Evolutionary conservation across 2,797 vertebrate species (phyloP).

Genomic region (Sphenodon punctatus): DNA sequence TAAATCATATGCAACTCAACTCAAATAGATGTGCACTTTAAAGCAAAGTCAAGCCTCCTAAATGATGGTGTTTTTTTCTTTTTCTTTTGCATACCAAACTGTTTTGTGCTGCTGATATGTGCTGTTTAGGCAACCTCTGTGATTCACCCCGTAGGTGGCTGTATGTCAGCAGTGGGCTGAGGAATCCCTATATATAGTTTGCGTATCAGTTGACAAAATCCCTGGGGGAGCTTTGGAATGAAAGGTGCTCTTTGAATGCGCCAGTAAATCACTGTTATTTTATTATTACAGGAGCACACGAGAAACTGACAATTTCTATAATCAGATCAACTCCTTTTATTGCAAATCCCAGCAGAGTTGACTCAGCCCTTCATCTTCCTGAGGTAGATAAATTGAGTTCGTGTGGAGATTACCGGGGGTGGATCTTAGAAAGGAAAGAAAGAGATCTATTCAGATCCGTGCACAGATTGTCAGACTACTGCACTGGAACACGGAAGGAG

Average conservation of each 20-base stretch:
- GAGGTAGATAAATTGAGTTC: background rate
- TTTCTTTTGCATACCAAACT: background rate
- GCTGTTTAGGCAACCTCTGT: constrained; percentile 31
- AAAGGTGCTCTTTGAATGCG: constrained; percentile 37
- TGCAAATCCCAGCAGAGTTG: constrained; percentile 42
- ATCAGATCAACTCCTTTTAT: constrained; percentile 5
- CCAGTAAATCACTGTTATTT: constrained; percentile 14
- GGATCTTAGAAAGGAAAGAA: background rate
- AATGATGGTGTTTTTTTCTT: background rate
- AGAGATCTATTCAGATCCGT: background rate
- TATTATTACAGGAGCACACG: constrained; percentile 8
- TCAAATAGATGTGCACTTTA: background rate
- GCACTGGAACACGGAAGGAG: too few relatives aligned
- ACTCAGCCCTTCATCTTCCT: constrained; percentile 29
- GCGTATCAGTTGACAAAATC: constrained; percentile 12
- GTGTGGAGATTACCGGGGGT: background rate
- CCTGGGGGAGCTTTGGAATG: constrained; percentile 35
- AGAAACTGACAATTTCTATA: constrained; percentile 45
- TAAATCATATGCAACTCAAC: background rate
- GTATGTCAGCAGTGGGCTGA: constrained; percentile 55
- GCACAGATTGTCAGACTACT: too few relatives aligned
- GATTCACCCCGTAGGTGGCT: constrained; percentile 56
- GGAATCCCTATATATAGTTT: constrained; percentile 39
- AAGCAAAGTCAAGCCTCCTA: background rate
- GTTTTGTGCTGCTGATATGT: background rate